Base-by-base conservation (phyloP, 2,113 vertebrate genomes). In the Pelmatolapia mariae region DNA sequence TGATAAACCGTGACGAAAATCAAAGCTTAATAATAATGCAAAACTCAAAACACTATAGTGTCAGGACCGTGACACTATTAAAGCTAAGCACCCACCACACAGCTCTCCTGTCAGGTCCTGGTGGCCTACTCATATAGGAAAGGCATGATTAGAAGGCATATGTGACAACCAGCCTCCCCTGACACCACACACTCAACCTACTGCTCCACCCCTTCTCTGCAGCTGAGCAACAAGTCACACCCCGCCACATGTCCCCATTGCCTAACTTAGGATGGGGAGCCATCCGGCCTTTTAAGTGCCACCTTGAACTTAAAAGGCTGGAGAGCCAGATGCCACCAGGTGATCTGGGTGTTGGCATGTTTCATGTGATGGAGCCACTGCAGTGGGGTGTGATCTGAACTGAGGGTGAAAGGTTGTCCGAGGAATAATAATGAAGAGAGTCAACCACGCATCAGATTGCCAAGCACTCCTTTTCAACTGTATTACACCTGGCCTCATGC, bases 351-450 rank as follows among this genome's bases (percentile, higher is more conserved):
- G 52, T 53, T 6, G 52, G 52, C 52, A 53, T 53, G 3, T 53
- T 22, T 53, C 3, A 53, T 53, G 52, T 53, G 47, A 50, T 18
- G 52, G 52, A 53, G 52, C 52, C 52, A 1, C 52, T 53, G 19
- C 52, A 53, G 52, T 53, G 52, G 19, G 19, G 52, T 53, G 52
- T 53, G 52, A 53, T 53, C 19, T 53, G 0, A 53, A 53, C 19
- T 6, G 50, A n/a, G 0, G 19, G 50, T 53, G 50, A 53, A 53
- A 53, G 50, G 50, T n/a, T 53, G 50, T 53, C 50, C 0, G 19
- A 53, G 50, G 50, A 6, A 53, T 53, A 53, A 53, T 22, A 53
- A 53, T 53, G 5, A 53, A 0, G 52, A 53, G 5, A 53, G 2
- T 22, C 52, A 22, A 22, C 52, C 19, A n/a, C 0, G 9, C 19